Evolutionary conservation across 2,113 vertebrate genomes (phyloP).

Genomic region (Semicossyphus pulcher): DNA sequence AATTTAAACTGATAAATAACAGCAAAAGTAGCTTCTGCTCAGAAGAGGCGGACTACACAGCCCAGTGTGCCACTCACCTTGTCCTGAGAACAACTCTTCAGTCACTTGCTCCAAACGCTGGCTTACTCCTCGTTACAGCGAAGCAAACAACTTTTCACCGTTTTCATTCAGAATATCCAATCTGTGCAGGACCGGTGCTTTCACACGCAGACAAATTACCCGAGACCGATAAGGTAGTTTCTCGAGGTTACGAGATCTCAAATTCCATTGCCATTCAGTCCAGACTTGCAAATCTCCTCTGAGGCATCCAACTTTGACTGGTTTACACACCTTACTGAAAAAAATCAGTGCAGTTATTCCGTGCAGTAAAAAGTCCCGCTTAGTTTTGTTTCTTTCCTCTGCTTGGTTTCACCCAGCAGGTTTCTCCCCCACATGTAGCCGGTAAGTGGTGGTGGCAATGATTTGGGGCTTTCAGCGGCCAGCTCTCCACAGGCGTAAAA

Average conservation of each 20-base stretch:
- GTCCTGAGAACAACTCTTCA: background rate
- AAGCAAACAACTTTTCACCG: background rate
- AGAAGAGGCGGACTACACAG: background rate
- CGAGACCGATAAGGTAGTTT: slow-evolving; percentile 1
- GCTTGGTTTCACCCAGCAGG: slow-evolving; percentile 11
- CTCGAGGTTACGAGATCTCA: slow-evolving; percentile 14
- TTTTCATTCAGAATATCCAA: slow-evolving; percentile 20
- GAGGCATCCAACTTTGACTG: slow-evolving; percentile 30
- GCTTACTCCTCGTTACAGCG: slow-evolving; percentile 3
- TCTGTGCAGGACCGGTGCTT: slow-evolving; percentile 16
- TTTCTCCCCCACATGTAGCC: slow-evolving; percentile 63
- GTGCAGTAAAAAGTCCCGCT: background rate
- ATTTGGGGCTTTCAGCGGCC: background rate
- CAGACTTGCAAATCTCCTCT: slow-evolving; percentile 20
- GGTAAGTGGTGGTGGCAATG: slow-evolving; percentile 9
- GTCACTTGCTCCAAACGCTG: background rate
- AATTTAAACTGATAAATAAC: background rate
- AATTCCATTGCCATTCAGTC: slow-evolving; percentile 42
- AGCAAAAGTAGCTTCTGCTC: too few species aligned
- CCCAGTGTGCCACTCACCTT: slow-evolving; percentile 61
- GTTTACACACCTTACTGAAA: background rate
- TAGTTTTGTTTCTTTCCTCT: background rate
- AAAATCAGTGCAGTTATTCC: background rate
- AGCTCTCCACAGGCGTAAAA: slow-evolving; percentile 34
- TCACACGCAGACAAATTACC: background rate